Evolutionary conservation across 2,888 invertebrate species (phyloP), one percentile per base, ranked within the genome.

Genomic region (Sarcophaga rosellei): DNA sequence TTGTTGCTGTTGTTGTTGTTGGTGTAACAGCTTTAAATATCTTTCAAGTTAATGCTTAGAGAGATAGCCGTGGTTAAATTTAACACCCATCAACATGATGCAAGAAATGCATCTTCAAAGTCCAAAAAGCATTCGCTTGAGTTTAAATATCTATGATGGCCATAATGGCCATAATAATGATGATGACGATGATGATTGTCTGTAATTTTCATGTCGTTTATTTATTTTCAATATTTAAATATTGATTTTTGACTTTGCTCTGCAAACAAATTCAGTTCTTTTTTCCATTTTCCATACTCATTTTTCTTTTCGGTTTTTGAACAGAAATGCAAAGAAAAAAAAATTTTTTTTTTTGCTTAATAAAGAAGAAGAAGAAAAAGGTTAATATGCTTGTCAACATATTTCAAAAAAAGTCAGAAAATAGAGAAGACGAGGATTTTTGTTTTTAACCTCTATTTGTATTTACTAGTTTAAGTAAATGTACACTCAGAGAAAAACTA

Each of bases 241-340:
- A 86, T 88, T 88, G 83, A 85, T 82, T 88, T 88, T 86, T 87
- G 86, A 89, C 91, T 91, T 90, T 89, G 91, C 90, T 91, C 90
- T 90, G 88, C 89, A 90, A 93, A 93, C 91, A 93, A 90, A 90
- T 91, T 92, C 75, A 53, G 15, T 53, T 15, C 15, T 53, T 53
- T 47, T 53, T 15, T 53, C 53, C 12, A 4, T 17, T 53, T 53
- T 5, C 17, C 4, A 17, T 17, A 17, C 4, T 2, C 1, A 3
- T 53, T 53, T 53, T 53, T 53, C 15, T 12, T 53, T 53, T 53
- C 15, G 53, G 12, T 53, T 53, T 12, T 15, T 15, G 3, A 12
- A 17, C 12, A 53, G 53, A 12, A 12, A 15, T 3, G 17, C 53
- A 17, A 53, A 53, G 53, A 53, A 47, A 11, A 1, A 53, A 47